Evolutionary conservation across 2,113 vertebrate genomes (phyloP).

Genomic region (Zapornia atra): DNA sequence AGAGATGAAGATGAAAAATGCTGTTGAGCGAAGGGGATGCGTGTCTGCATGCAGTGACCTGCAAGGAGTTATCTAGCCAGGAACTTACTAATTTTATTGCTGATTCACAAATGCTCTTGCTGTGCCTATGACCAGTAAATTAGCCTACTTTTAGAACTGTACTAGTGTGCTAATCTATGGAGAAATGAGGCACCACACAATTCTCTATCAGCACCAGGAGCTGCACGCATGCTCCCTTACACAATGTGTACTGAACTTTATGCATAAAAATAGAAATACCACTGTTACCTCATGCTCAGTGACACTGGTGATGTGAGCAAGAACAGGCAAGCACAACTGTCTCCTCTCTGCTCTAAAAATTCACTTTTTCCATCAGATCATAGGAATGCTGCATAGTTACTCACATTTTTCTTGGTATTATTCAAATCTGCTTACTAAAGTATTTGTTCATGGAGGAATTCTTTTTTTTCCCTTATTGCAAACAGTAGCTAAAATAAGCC

Average conservation of each 20-base stretch:
- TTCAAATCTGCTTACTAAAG: not conserved
- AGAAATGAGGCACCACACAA: not conserved
- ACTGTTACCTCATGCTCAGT: slow-evolving; percentile 36
- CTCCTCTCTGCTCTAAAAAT: not conserved
- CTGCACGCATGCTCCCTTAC: not conserved
- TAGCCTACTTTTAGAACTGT: not conserved
- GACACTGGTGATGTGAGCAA: slow-evolving; percentile 50
- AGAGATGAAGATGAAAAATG: not conserved
- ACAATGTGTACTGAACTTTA: slow-evolving; percentile 34
- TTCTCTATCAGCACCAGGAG: not conserved
- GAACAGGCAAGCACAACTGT: not conserved
- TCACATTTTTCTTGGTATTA: not conserved
- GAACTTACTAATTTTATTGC: not conserved
- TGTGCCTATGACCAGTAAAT: not conserved
- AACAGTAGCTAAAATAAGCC: not conserved
- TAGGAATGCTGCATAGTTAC: not conserved
- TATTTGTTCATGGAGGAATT: not conserved
- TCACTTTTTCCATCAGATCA: not conserved
- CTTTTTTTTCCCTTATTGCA: not conserved
- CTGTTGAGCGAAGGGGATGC: not conserved
- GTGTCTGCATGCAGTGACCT: not conserved
- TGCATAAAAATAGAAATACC: slow-evolving; percentile 57
- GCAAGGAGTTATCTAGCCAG: not conserved
- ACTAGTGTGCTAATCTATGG: not conserved
- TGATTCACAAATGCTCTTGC: not conserved